Conservation (phyloP, 2,888 invertebrate genomes). For the Dryadula phaetusa region DNA sequence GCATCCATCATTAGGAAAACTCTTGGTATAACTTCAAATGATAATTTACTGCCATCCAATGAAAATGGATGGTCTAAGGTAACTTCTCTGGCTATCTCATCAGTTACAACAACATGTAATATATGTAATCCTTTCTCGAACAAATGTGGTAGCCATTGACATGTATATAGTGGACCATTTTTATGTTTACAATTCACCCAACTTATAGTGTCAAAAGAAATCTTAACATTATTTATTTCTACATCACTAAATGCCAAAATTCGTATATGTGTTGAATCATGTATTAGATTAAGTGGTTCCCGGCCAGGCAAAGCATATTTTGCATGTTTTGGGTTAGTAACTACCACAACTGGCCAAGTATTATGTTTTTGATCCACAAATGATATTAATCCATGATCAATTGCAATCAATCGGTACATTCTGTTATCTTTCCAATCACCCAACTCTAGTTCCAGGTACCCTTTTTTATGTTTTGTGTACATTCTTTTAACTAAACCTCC, state of each 20-base stretch:
- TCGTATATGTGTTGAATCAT: conserved; percentile 91
- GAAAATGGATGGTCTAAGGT: conserved; percentile 89
- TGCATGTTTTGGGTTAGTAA: conserved; percentile 96
- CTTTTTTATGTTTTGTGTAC: conserved; percentile 93
- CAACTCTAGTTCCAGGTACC: conserved; percentile 93
- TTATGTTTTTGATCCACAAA: conserved; percentile 91
- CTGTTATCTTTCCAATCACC: conserved; percentile 97
- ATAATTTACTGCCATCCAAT: conserved; percentile 87
- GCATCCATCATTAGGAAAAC: conserved; percentile 91
- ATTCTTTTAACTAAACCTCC: conserved; percentile 91
- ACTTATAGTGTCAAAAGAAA: conserved; percentile 86
- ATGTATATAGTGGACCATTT: conserved; percentile 89
- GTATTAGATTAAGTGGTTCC: conserved; percentile 88
- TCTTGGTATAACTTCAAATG: conserved; percentile 88
- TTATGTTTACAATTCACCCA: conserved; percentile 86
- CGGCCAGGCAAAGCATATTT: conserved; percentile 88
- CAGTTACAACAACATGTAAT: conserved; percentile 85
- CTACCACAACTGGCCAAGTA: conserved; percentile 91
- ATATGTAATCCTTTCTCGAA: conserved; percentile 88
- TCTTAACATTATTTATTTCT: conserved; percentile 85
- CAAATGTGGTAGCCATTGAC: conserved; percentile 88
- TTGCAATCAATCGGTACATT: conserved; percentile 92
- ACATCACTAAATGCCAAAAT: conserved; percentile 90
- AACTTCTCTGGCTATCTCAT: conserved; percentile 83
- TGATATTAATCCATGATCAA: conserved; percentile 95